Evolutionary conservation across 2,888 invertebrate species (phyloP).

Genomic region (Idaea straminata): DNA sequence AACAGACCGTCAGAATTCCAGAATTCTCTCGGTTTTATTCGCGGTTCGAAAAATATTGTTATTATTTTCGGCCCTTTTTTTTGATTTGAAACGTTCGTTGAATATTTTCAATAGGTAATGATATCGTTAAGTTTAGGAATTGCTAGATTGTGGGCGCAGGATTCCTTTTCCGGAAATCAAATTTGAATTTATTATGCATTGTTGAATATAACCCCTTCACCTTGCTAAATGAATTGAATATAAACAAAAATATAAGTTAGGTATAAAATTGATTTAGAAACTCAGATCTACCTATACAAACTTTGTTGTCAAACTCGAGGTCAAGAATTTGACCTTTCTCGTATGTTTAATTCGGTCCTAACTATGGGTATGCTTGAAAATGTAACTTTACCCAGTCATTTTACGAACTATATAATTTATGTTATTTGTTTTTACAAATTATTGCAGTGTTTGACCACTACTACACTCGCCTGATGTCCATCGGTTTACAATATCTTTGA

Average conservation of each 20-base stretch:
- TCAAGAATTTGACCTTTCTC: too few species aligned
- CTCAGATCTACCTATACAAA: too few species aligned
- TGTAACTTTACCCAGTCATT: too few species aligned
- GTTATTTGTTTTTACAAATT: too few species aligned
- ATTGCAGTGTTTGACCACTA: too few species aligned
- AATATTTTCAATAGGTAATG: not conserved
- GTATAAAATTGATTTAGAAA: too few species aligned
- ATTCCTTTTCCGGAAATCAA: not conserved
- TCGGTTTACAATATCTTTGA: not conserved
- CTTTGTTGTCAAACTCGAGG: too few species aligned
- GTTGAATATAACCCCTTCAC: not conserved
- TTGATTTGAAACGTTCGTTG: conserved; percentile 1
- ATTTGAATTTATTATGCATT: not conserved
- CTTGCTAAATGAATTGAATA: not conserved
- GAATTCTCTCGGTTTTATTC: conserved; percentile 10
- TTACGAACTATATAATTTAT: too few species aligned
- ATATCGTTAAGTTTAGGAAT: not conserved
- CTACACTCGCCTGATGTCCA: too few species aligned
- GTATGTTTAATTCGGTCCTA: too few species aligned
- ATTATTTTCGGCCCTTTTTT: not conserved
- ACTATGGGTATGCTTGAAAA: too few species aligned
- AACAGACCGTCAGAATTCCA: conserved; percentile 36
- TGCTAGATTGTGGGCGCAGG: not conserved
- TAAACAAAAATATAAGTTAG: not conserved
- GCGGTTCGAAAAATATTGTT: conserved; percentile 6